Conservation (phyloP, 2,113 vertebrate genomes). For the Alligator sinensis region DNA sequence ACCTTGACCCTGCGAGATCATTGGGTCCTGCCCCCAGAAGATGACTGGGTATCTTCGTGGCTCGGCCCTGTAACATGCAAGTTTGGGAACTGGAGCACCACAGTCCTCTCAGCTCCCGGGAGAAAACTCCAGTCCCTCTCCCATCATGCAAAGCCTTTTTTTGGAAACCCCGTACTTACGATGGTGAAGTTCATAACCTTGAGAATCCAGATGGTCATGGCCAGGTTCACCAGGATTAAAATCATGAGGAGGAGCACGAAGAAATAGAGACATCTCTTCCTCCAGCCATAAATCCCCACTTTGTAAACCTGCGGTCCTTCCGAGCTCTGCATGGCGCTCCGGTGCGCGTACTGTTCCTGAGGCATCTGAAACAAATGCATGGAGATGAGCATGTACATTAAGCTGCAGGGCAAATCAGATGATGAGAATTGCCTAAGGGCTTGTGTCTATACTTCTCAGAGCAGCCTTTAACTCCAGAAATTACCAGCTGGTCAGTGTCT, state of each 20-base stretch:
- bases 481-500: neutral
- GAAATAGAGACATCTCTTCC: slow-evolving; percentile 99
- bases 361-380: slow-evolving; percentile 89
- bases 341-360: slow-evolving; percentile 96
- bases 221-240: slow-evolving; percentile 98
- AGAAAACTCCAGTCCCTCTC: slow-evolving; percentile 22
- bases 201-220: slow-evolving; percentile 99
- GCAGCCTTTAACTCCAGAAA: neutral
- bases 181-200: slow-evolving; percentile 99
- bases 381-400: slow-evolving; percentile 31
- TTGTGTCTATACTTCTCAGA: neutral
- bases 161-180: slow-evolving; percentile 85
- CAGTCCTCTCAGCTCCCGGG: neutral
- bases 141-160: neutral
- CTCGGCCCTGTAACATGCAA: neutral
- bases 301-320: slow-evolving; percentile 97
- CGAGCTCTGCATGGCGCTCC: slow-evolving; percentile 92
- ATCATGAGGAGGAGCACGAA: slow-evolving; percentile 98
- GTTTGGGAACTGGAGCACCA: neutral
- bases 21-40: neutral
- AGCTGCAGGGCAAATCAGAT: neutral
- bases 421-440: neutral
- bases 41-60: neutral
- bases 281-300: slow-evolving; percentile 99
- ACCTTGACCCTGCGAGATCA: too few species aligned